Evolutionary conservation across 2,113 vertebrate species (phyloP).

Genomic region (Megalops atlanticus): DNA sequence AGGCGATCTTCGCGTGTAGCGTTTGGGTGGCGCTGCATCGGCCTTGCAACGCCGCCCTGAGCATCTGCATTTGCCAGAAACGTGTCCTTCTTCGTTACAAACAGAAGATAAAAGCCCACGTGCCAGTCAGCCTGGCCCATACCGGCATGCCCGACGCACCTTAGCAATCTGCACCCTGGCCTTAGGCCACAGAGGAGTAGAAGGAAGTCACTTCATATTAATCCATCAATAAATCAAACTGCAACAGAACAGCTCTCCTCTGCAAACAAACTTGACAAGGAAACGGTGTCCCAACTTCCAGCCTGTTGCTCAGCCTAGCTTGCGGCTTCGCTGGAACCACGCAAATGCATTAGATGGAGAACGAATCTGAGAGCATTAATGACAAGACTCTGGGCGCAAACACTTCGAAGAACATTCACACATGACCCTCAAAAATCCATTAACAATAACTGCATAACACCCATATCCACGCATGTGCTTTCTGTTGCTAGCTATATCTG

Average conservation of each 20-base stretch:
- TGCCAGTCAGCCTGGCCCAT: too few relatives aligned
- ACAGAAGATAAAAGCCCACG: too few relatives aligned
- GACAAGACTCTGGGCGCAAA: background rate
- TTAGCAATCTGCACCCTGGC: too few relatives aligned
- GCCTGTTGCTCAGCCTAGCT: background rate
- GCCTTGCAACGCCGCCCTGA: too few relatives aligned
- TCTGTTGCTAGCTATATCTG: background rate
- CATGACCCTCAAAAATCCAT: background rate
- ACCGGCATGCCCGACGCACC: too few relatives aligned
- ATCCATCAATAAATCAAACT: slow-evolving; percentile 78
- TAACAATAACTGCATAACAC: background rate
- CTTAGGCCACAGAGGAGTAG: slow-evolving; percentile 63
- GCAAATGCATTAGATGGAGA: too few relatives aligned
- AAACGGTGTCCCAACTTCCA: slow-evolving; percentile 30
- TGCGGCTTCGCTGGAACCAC: background rate
- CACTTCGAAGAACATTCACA: background rate
- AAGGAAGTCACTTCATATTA: slow-evolving; percentile 62
- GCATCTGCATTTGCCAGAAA: too few relatives aligned
- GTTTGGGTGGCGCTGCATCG: too few relatives aligned
- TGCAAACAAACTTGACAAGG: slow-evolving; percentile 32
- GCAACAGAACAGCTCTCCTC: slow-evolving; percentile 60
- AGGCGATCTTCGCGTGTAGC: too few relatives aligned
- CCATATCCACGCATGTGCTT: background rate
- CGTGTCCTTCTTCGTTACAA: too few relatives aligned
- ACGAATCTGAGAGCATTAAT: too few relatives aligned